phyloP scores from a whole-genome alignment of 2,797 vertebrate genomes.

The Acestrorhynchus altus region DNA sequence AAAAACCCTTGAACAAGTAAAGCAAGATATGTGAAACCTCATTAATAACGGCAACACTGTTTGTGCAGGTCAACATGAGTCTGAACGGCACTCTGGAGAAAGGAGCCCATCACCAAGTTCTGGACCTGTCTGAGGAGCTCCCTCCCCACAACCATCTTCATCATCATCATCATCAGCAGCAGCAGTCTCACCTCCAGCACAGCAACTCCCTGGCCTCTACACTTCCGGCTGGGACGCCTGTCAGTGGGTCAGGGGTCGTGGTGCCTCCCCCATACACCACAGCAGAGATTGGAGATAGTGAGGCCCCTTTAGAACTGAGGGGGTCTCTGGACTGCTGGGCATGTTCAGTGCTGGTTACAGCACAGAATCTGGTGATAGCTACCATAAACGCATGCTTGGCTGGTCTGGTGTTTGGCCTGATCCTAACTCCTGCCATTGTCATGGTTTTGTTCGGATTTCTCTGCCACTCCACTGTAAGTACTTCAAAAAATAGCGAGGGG shows the following conservation, averaged over 20 bases:
- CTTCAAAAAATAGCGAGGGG: neutral
- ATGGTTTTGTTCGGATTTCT: slow-evolving; percentile 90
- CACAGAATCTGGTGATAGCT: slow-evolving; percentile 82
- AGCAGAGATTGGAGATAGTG: slow-evolving; percentile 64
- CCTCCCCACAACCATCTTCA: slow-evolving; percentile 58
- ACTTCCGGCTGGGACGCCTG: slow-evolving; percentile 56
- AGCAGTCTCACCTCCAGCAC: slow-evolving; percentile 73
- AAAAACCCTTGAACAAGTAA: too few relatives aligned
- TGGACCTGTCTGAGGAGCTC: slow-evolving; percentile 80
- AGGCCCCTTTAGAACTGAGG: slow-evolving; percentile 72
- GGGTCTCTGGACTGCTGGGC: slow-evolving; percentile 84
- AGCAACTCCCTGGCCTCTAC: slow-evolving; percentile 72
- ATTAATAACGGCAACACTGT: too few relatives aligned
- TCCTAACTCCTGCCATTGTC: slow-evolving; percentile 82
- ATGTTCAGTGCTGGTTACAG: slow-evolving; percentile 79
- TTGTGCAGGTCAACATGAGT: slow-evolving; percentile 70
- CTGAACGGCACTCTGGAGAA: slow-evolving; percentile 75
- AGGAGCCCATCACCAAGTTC: slow-evolving; percentile 73
- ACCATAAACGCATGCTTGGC: slow-evolving; percentile 86
- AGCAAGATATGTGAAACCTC: too few relatives aligned
- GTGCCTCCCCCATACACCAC: slow-evolving; percentile 80
- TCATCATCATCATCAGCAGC: slow-evolving; percentile 48
- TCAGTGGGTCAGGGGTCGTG: slow-evolving; percentile 63
- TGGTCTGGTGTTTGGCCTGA: slow-evolving; percentile 83
- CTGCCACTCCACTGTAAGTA: slow-evolving; percentile 88